A percentile compares a stretch with the other conserved stretches of the same genome.
Evolutionary conservation across 1,140 invertebrate genomes (phyloP).

Genomic region (Tetraneura akinire): DNA sequence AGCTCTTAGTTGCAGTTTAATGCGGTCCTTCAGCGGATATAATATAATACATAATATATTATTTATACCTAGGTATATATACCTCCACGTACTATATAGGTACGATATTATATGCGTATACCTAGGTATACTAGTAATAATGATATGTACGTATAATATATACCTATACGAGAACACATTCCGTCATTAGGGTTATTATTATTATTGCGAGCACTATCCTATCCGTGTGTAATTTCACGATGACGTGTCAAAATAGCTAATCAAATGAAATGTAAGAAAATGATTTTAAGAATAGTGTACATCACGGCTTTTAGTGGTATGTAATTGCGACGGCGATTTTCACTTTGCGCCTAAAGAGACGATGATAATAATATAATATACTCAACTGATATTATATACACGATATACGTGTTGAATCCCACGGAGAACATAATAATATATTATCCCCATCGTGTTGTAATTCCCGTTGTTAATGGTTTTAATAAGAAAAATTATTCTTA

Average conservation of each 20-base stretch:
- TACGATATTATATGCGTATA: too few relatives aligned
- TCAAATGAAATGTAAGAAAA: constrained; percentile 21
- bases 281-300: constrained; percentile 15
- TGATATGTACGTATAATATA: neutral
- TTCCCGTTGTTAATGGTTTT: neutral
- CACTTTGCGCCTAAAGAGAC: constrained; percentile 12
- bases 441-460: too few relatives aligned
- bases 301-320: constrained; percentile 43
- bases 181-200: constrained; percentile 45
- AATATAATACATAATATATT: too few relatives aligned
- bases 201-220: constrained; percentile 12
- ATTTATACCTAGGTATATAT: too few relatives aligned
- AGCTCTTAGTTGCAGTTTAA: constrained; percentile 27
- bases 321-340: constrained; percentile 47
- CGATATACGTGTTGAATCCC: constrained; percentile 21
- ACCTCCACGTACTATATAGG: too few relatives aligned
- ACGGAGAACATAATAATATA: neutral
- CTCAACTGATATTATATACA: too few relatives aligned
- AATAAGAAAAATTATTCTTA: neutral
- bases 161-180: constrained; percentile 23
- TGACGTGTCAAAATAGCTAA: constrained; percentile 45
- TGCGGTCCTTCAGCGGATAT: neutral
- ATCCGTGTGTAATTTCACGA: constrained; percentile 48
- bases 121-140: too few relatives aligned
- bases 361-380: too few relatives aligned